A percentile compares a stretch with the other conserved stretches of the same genome.
phyloP scores from a whole-genome alignment of 2,113 vertebrate genomes.

The Callocephalon fimbriatum region DNA sequence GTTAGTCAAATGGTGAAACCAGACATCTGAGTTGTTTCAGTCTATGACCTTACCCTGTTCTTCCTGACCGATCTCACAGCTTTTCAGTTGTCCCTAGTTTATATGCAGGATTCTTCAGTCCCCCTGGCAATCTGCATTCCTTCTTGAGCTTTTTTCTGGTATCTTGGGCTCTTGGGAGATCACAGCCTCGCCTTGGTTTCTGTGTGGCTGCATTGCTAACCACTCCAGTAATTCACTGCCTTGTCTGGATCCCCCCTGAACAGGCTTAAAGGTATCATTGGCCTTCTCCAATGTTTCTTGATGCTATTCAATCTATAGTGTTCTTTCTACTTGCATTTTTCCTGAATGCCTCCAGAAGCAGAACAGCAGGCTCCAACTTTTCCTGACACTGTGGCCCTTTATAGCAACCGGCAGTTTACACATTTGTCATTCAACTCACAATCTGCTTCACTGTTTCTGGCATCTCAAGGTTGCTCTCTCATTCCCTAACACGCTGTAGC shows the following conservation, averaged over 20 bases:
- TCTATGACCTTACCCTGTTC: slow-evolving; percentile 12
- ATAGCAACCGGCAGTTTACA: slow-evolving; percentile 43
- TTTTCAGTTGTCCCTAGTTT: slow-evolving; percentile 34
- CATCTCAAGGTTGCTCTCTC: slow-evolving; percentile 14
- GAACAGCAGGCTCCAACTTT: slow-evolving; percentile 5
- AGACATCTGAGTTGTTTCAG: slow-evolving; percentile 55
- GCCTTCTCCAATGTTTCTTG: not conserved
- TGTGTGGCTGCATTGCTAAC: not conserved
- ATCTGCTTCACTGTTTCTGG: slow-evolving; percentile 45
- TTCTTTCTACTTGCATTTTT: not conserved
- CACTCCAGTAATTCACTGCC: not conserved
- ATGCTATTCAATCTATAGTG: not conserved
- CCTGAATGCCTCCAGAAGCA: slow-evolving; percentile 27
- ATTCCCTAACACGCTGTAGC: slow-evolving; percentile 6
- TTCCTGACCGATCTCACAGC: slow-evolving; percentile 15
- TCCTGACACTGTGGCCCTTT: slow-evolving; percentile 28
- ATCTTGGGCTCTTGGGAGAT: not conserved
- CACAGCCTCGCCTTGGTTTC: not conserved
- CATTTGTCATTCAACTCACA: slow-evolving; percentile 58
- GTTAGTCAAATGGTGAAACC: slow-evolving; percentile 24
- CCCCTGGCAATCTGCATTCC: slow-evolving; percentile 11
- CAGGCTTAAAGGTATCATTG: not conserved
- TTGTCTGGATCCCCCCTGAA: not conserved
- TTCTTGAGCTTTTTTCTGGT: not conserved
- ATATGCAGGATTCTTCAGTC: slow-evolving; percentile 27